phyloP scores from a whole-genome alignment of 2,888 invertebrate species.

The Thecocarcelia acutangulata region DNA sequence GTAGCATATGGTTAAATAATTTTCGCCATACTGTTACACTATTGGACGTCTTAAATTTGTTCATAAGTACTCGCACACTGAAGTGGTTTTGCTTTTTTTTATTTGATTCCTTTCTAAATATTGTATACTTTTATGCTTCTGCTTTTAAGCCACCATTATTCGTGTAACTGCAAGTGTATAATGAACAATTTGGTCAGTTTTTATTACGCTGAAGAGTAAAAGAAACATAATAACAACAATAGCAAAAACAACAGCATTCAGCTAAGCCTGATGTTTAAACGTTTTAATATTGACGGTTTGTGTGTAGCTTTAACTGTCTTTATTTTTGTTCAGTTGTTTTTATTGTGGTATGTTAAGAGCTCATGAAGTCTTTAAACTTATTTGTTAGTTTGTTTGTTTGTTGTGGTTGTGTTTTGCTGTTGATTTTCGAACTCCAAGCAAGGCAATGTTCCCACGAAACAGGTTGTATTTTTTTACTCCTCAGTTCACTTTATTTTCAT shows the following conservation, averaged over 20 bases:
- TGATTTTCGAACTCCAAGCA: slow-evolving; percentile 71
- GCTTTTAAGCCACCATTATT: neutral
- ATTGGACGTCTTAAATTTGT: too few relatives aligned
- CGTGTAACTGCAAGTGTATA: slow-evolving; percentile 27
- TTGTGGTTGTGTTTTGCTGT: slow-evolving; percentile 24
- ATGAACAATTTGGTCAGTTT: slow-evolving; percentile 65
- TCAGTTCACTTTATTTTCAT: slow-evolving; percentile 27
- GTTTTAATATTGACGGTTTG: slow-evolving; percentile 59
- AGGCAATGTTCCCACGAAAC: slow-evolving; percentile 82
- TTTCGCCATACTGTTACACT: too few relatives aligned
- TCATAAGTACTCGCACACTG: too few relatives aligned
- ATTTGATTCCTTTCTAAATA: neutral
- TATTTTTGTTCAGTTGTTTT: slow-evolving; percentile 47
- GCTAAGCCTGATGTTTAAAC: slow-evolving; percentile 51
- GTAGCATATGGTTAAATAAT: too few relatives aligned
- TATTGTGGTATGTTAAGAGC: slow-evolving; percentile 54
- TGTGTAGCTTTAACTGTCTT: slow-evolving; percentile 45
- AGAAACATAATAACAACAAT: slow-evolving; percentile 28
- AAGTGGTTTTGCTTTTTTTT: neutral
- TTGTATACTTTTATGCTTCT: slow-evolving; percentile 44
- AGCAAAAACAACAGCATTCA: slow-evolving; percentile 1
- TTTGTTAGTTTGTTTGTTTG: slow-evolving; percentile 28
- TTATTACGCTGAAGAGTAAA: slow-evolving; percentile 55
- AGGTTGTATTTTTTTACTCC: slow-evolving; percentile 75
- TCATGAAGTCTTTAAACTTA: slow-evolving; percentile 56